Evolutionary conservation across 2,113 vertebrate species (phyloP).

Genomic region (Oceanodroma tethys): DNA sequence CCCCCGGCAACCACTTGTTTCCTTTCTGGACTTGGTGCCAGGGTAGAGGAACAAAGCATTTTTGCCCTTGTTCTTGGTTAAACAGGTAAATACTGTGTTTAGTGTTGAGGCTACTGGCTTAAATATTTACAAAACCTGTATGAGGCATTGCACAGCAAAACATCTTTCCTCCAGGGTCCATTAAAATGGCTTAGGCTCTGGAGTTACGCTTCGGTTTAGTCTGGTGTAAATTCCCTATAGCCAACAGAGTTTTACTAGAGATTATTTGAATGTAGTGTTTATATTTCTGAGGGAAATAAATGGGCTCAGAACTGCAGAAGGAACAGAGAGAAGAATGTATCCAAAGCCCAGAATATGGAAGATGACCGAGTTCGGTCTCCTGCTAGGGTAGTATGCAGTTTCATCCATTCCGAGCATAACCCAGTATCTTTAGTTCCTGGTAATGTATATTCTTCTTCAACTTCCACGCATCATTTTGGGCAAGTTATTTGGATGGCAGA

Average conservation of each 20-base stretch:
- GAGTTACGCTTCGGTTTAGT: neutral
- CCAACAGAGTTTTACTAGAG: neutral
- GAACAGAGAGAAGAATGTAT: fast-evolving
- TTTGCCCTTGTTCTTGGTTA: neutral
- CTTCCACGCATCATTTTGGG: neutral
- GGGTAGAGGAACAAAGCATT: neutral
- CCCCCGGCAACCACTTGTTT: fast-evolving
- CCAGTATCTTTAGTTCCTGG: neutral
- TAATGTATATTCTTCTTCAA: neutral
- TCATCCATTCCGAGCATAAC: neutral
- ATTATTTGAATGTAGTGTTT: neutral
- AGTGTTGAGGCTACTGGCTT: neutral
- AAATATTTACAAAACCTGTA: neutral
- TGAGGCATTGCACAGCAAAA: neutral
- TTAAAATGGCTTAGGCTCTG: neutral
- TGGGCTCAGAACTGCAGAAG: neutral
- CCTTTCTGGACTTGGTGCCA: neutral
- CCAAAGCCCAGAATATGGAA: neutral
- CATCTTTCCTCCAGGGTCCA: neutral
- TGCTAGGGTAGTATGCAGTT: neutral
- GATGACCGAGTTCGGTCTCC: fast-evolving
- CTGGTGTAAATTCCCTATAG: neutral
- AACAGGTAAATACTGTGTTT: neutral
- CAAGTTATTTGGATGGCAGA: neutral
- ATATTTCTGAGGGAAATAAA: neutral